These are phyloP conservation scores for Volucella inflata DNA, from an alignment of 2,888 invertebrate species.

Conservation along the genomic window DNA sequence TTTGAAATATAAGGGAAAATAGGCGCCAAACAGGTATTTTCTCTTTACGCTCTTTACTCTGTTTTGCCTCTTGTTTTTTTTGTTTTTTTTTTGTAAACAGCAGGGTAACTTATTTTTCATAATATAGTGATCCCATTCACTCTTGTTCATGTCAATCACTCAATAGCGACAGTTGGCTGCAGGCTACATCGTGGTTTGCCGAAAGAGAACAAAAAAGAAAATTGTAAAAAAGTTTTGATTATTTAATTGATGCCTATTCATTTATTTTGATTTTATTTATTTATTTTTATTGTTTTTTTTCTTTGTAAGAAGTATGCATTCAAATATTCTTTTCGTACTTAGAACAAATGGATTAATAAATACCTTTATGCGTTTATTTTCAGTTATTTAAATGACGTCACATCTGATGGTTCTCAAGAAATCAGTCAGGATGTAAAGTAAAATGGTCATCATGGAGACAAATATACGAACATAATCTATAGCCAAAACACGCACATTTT, in stretches of 20 bases:
- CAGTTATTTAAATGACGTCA: conserved; percentile 61
- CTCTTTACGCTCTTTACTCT: conserved; percentile 12
- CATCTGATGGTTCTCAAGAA: conserved; percentile 43
- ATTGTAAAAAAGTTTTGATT: conserved; percentile 18
- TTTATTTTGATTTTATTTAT: neutral
- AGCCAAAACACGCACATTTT: conserved; percentile 54
- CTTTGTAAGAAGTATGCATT: too few species aligned
- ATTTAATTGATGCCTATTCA: conserved; percentile 53
- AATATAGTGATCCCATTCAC: conserved; percentile 35
- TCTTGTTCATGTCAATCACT: conserved; percentile 33
- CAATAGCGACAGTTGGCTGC: conserved; percentile 23
- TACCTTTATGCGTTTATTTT: neutral
- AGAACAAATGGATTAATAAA: too few species aligned
- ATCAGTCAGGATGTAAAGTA: conserved; percentile 53
- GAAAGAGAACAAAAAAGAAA: conserved; percentile 23
- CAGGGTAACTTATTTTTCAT: neutral
- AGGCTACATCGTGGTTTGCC: conserved; percentile 20
- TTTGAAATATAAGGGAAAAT: conserved; percentile 35
- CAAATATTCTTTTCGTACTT: too few species aligned
- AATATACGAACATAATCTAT: conserved; percentile 63
- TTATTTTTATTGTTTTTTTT: neutral
- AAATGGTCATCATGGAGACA: conserved; percentile 66
- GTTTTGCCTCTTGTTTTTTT: neutral
- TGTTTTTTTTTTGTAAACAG: neutral
- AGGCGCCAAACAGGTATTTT: conserved; percentile 56